Base-by-base conservation (phyloP, 2,888 invertebrate genomes). In the Torymus tubicola region DNA sequence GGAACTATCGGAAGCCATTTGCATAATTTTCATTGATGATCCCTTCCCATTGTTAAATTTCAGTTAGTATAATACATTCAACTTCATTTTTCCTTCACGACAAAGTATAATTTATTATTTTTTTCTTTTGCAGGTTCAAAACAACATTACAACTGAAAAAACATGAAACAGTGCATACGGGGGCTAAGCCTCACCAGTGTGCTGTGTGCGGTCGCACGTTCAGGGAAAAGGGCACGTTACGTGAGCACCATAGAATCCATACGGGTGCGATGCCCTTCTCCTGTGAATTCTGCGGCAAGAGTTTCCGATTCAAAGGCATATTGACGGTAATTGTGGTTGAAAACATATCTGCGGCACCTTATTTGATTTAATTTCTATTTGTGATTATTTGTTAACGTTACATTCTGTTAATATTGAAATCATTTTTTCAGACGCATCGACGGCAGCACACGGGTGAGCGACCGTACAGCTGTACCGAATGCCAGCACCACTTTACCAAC, bases 181-280 rank as follows among this genome's bases (percentile, higher is more conserved):
- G 93, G 0, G 91, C 92, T 2, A 94, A 94, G 86, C 93, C 93
- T 0, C 93, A 93, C 86, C 92, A 93, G 85, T 94, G 94, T 85
- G 92, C 93, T 74, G 92, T 93, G 53, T 94, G 94, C 85, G 93
- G 93, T 0, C 90, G 93, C 83, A 92, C 92, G 70, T 94, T 94
- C 86, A 91, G 95, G 12, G 93, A 96, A 82, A 93, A 94, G 73
- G 94, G 95, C 60, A 95, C 96, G 18, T 90, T 96, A 73, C 93
- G 94, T 69, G 94, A 95, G 16, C 96, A 96, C 87, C 94, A 94
- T 86, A 93, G 96, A 52, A 94, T 95, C 14, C 96, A 96, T 84
- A 96, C 96, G 0, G 96, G 96, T 10, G 94, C 94, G 0, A 95
- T 95, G 95, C 96, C 96, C 0, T 95, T 94, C 84, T 92, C 94